Base-by-base conservation (phyloP, 2,797 vertebrate species). In the Gobio occitaniae region DNA sequence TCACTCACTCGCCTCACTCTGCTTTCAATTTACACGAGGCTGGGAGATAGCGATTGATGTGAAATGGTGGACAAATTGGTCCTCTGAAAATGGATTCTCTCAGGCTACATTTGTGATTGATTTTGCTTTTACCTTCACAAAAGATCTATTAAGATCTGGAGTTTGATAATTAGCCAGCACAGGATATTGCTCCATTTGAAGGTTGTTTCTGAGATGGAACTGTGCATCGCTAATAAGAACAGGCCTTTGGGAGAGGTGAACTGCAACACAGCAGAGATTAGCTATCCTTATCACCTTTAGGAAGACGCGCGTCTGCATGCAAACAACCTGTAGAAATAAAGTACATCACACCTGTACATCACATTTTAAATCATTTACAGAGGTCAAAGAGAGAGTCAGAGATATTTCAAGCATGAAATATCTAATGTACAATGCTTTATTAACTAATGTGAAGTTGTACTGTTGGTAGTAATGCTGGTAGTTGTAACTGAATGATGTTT, bases 61-160 rank as follows among this genome's bases (percentile, higher is more conserved):
- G 77, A 71, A 71, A 75, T 56, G 59, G 8, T 75, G 21, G 52
- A 86, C 78, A 88, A 77, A 90, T 87, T 79, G 81, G 72, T 65
- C 15, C 25, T 71, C 36, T 81, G 72, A 85, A 89, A 85, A 80
- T 59, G 4, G 44, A 70, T 80, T 21, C 17, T 88, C 77, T 82
- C 52, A 66, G 76, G 52, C 71, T 77, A 68, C 71, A 47, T 72
- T 78, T 83, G 82, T 86, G 82, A 90, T 87, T 89, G 82, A 90
- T 89, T 87, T 79, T 52, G 54, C 81, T 87, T 65, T 61, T 80
- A 78, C 63, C 32, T 83, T 76, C 74, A 77, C 65, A 66, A 82
- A 85, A 87, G 87, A 47, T 76, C 85, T 77, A 87, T 87, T 90
- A 84, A 89, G 86, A 89, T 88, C 81, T 69, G 76, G 68, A 69